Conservation (phyloP, 2,797 vertebrate species). For the Bucorvus abyssinicus region DNA sequence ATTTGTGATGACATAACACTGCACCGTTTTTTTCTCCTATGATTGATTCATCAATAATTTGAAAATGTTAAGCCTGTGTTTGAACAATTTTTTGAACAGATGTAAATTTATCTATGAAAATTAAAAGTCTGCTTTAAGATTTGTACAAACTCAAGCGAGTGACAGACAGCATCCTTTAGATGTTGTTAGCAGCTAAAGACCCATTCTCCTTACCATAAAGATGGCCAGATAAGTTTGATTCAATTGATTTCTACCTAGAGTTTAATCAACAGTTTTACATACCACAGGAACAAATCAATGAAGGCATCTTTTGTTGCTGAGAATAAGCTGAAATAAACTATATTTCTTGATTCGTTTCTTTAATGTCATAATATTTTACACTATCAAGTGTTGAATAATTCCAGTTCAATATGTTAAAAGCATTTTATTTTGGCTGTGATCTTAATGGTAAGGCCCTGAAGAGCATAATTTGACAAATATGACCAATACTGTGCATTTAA, state of each 20-base stretch:
- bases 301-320: background rate
- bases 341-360: background rate
- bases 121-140: background rate
- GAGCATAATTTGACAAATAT: background rate
- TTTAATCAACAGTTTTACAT: background rate
- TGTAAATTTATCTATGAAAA: background rate
- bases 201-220: background rate
- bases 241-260: background rate
- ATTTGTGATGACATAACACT: constrained; percentile 1
- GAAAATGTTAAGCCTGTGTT: background rate
- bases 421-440: background rate
- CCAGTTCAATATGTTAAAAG: background rate
- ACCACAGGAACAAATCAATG: background rate
- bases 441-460: background rate
- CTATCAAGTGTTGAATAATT: background rate
- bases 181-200: background rate
- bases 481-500: background rate
- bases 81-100: background rate
- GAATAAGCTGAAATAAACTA: background rate
- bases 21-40: background rate
- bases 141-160: background rate
- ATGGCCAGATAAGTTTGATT: background rate
- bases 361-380: background rate
- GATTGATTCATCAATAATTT: background rate
- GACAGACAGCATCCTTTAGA: background rate